A percentile compares a stretch with the other conserved stretches of the same genome.
phyloP scores from a whole-genome alignment of 2,113 vertebrate genomes.

The Stictonetta naevosa region DNA sequence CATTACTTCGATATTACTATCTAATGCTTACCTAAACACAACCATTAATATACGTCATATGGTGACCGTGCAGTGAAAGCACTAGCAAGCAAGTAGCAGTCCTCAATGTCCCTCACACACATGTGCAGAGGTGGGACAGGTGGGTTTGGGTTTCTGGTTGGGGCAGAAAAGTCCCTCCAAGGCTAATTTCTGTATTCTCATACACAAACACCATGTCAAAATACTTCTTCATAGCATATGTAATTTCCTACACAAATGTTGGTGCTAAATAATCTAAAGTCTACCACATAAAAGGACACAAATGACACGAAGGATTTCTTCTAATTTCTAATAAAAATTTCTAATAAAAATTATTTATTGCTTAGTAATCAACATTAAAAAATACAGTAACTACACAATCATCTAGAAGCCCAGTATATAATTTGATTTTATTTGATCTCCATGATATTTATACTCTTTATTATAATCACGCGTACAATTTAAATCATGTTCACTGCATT shows the following conservation, averaged over 20 bases:
- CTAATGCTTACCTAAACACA: neutral
- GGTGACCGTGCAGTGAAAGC: neutral
- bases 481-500: constrained; percentile 43
- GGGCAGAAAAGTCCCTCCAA: neutral
- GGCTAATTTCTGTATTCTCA: neutral
- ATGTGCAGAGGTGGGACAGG: neutral
- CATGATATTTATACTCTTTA: constrained; percentile 17
- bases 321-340: constrained; percentile 16
- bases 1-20: neutral
- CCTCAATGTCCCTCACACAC: neutral
- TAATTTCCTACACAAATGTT: neutral
- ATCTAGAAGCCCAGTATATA: neutral
- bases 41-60: neutral
- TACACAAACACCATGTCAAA: neutral
- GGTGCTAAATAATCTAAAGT: neutral
- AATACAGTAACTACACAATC: neutral
- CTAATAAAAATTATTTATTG: neutral
- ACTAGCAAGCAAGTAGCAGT: neutral
- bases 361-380: neutral
- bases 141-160: neutral
- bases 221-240: neutral
- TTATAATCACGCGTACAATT: constrained; percentile 12
- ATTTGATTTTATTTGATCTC: constrained; percentile 49
- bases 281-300: neutral
- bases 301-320: neutral